A percentile compares a stretch with the other conserved stretches of the same genome.
Conservation (phyloP, 1,140 invertebrate genomes). For the Drosophila virilis region DNA sequence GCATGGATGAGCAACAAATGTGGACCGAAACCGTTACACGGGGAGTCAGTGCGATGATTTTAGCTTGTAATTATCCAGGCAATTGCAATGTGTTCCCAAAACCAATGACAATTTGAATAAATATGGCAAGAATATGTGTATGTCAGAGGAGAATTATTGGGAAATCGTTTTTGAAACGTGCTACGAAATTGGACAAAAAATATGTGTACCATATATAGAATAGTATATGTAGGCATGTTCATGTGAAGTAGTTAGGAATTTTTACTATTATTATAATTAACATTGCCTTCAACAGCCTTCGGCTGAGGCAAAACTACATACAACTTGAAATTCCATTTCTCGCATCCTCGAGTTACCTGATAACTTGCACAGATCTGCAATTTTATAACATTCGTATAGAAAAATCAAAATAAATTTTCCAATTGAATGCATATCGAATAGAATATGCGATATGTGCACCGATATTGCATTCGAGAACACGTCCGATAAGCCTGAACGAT, state of each 20-base stretch:
- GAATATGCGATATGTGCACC: not conserved
- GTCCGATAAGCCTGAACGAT: constrained; percentile 49
- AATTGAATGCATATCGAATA: not conserved
- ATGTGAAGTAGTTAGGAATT: no score
- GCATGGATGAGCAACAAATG: constrained; percentile 7
- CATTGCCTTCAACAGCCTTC: no score
- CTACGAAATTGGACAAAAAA: no score
- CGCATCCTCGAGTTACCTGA: not conserved
- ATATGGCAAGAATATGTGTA: no score
- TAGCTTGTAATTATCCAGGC: constrained; percentile 19
- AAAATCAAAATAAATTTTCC: not conserved
- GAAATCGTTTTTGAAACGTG: no score
- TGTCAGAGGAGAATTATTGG: no score
- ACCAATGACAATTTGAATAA: not conserved
- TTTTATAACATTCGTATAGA: no score
- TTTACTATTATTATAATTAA: no score
- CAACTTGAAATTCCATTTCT: not conserved
- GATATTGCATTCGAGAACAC: constrained; percentile 7
- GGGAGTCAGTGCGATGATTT: not conserved
- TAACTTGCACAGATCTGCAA: no score
- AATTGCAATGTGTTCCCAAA: constrained; percentile 13
- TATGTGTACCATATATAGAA: no score
- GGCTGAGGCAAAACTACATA: not conserved
- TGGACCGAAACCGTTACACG: not conserved
- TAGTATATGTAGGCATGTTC: no score